phyloP scores from a whole-genome alignment of 2,797 vertebrate species.

The Pipistrellus nathusii region DNA sequence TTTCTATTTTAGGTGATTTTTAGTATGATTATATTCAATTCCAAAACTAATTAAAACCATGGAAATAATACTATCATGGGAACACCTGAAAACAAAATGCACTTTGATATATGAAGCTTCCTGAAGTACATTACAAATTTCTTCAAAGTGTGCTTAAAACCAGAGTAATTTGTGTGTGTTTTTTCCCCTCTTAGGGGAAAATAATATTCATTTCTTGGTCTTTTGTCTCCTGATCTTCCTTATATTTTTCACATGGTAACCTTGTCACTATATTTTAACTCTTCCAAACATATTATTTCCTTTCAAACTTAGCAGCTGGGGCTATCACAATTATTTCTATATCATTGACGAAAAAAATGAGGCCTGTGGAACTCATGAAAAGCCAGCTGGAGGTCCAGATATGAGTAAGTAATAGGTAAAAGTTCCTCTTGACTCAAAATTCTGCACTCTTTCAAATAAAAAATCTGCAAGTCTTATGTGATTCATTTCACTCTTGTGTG shows the following conservation, averaged over 20 bases:
- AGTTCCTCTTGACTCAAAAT: conserved; percentile 29
- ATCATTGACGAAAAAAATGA: neutral
- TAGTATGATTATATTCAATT: conserved; percentile 70
- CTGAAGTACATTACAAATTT: conserved; percentile 38
- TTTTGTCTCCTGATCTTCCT: neutral
- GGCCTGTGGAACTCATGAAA: neutral
- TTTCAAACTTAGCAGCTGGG: neutral
- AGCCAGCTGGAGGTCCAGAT: neutral
- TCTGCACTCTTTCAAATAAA: conserved; percentile 6
- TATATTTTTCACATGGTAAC: neutral
- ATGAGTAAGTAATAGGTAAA: conserved; percentile 15
- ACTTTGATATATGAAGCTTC: conserved; percentile 16
- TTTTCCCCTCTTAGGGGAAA: neutral
- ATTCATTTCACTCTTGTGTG: neutral
- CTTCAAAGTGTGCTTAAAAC: conserved; percentile 38
- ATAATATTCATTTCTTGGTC: neutral
- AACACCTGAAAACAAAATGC: conserved; percentile 67
- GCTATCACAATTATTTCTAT: neutral
- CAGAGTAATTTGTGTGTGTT: neutral
- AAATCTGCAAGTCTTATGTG: neutral
- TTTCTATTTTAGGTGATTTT: conserved; percentile 70
- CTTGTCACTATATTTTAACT: neutral
- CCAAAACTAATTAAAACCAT: conserved; percentile 58
- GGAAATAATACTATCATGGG: conserved; percentile 28
- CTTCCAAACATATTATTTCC: neutral